Conservation (phyloP, 2,797 vertebrate species). For the Chiroxiphia lanceolata region DNA sequence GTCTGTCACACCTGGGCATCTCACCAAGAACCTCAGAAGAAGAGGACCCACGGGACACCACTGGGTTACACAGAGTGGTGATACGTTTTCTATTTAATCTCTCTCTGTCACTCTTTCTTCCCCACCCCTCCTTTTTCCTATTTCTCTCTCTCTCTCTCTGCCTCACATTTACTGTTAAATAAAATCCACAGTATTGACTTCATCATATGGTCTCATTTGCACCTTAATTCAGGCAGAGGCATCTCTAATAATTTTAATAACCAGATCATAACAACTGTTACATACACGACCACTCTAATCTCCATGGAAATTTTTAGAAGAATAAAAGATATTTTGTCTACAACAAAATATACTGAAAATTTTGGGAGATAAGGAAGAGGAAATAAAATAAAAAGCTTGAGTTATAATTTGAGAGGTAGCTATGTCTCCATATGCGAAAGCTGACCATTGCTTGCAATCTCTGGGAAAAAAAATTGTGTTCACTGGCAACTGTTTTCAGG, state of each 20-base stretch:
- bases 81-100: neutral
- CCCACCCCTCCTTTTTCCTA: neutral
- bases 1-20: no score
- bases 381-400: neutral
- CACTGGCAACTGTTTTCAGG: neutral
- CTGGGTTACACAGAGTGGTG: neutral
- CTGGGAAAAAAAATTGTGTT: neutral
- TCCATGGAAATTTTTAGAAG: neutral
- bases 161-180: neutral
- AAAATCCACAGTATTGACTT: neutral
- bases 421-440: neutral
- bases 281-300: neutral
- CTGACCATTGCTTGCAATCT: neutral
- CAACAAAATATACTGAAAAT: neutral
- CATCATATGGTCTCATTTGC: neutral
- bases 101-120: neutral
- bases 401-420: neutral
- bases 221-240: neutral
- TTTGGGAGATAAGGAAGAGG: neutral
- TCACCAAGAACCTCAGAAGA: neutral
- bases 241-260: neutral
- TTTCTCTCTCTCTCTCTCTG: neutral
- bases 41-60: neutral
- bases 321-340: neutral
- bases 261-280: neutral